These are phyloP conservation scores for Bursaphelenchus mucronatus DNA, from an alignment of 1,140 invertebrate species.

Conservation along the genomic window DNA sequence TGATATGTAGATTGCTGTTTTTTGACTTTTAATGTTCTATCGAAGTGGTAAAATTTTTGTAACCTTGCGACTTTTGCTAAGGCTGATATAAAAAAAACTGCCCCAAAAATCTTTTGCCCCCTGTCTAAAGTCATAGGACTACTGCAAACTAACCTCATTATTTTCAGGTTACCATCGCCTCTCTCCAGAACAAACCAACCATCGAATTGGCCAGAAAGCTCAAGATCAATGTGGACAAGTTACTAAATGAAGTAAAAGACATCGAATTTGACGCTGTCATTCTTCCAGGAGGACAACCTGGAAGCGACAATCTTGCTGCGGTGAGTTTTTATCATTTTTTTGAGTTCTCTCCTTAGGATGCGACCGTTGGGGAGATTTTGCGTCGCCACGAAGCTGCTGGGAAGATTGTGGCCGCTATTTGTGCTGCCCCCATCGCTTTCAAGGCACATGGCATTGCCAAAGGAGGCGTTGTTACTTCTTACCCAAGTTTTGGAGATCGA, in stretches of 20 bases:
- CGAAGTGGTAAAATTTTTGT: too few species aligned
- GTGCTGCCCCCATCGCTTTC: constrained; percentile 81
- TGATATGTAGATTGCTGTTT: too few species aligned
- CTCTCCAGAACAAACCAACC: constrained; percentile 30
- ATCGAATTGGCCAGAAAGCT: constrained; percentile 41
- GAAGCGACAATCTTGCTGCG: constrained; percentile 71
- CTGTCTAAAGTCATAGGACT: neutral
- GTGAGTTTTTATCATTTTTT: constrained; percentile 62
- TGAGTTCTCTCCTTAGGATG: constrained; percentile 64
- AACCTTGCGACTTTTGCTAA: neutral
- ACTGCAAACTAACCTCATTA: neutral
- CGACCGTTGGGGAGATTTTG: constrained; percentile 72
- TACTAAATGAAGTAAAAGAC: constrained; percentile 38
- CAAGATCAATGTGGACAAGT: constrained; percentile 41
- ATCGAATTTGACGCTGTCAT: constrained; percentile 72
- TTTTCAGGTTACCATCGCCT: constrained; percentile 53
- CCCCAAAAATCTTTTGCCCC: neutral
- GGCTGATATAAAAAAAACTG: neutral
- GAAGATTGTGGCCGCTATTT: constrained; percentile 80
- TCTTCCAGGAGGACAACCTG: constrained; percentile 79
- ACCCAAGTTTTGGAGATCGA: constrained; percentile 68
- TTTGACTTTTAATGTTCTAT: too few species aligned
- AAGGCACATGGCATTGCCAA: constrained; percentile 74
- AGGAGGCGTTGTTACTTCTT: constrained; percentile 79
- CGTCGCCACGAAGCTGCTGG: constrained; percentile 73